A percentile compares a stretch with the other conserved stretches of the same genome.
phyloP scores from a whole-genome alignment of 2,113 vertebrate species.

The Oxygymnocypris stewartii region DNA sequence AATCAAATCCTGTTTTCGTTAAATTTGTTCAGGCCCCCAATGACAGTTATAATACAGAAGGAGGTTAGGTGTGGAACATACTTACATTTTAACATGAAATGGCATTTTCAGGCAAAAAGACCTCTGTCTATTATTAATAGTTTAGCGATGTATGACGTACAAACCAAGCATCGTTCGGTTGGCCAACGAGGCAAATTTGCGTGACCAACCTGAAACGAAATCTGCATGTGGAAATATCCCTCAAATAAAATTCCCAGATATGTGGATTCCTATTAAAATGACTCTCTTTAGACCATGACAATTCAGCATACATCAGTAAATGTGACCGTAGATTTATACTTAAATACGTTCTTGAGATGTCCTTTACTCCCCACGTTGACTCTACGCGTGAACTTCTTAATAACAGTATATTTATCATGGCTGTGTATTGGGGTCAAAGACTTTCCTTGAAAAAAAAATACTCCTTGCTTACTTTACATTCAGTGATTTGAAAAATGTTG shows the following conservation, averaged over 20 bases:
- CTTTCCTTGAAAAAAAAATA: no score
- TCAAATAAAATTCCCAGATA: neutral
- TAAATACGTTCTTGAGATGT: neutral
- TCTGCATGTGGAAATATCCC: neutral
- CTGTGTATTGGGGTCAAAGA: neutral
- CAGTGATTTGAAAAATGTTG: slow-evolving; percentile 30
- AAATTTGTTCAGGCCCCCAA: no score
- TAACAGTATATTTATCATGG: neutral
- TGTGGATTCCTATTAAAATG: neutral
- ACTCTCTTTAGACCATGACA: neutral
- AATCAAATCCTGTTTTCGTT: no score
- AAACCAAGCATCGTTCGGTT: neutral
- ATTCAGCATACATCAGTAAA: neutral
- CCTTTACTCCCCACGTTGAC: neutral
- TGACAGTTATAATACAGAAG: no score
- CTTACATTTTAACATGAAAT: no score
- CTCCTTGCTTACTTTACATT: slow-evolving; percentile 30
- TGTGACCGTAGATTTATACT: neutral
- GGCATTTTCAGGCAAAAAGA: no score
- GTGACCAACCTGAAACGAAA: neutral
- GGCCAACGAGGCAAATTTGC: neutral
- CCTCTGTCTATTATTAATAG: no score
- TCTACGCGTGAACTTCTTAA: neutral
- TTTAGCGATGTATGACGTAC: no score
- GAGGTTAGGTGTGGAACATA: no score